phyloP scores from a whole-genome alignment of 2,113 vertebrate species.

The Megaleporinus macrocephalus region DNA sequence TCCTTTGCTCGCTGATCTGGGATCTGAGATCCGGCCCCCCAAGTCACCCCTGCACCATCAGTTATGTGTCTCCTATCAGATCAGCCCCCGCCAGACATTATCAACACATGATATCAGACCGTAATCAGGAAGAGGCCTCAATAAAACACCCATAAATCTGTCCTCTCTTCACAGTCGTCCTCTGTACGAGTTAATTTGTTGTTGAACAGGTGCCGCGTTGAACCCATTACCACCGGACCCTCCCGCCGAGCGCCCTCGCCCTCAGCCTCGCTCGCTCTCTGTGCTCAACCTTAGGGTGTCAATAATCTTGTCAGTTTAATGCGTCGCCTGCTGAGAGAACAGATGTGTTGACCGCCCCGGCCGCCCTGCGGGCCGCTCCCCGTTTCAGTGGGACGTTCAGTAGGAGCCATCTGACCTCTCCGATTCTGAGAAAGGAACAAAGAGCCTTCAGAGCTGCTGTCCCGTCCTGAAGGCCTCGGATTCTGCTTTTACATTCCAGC shows the following conservation, averaged over 20 bases:
- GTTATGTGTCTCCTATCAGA: slow-evolving; percentile 31
- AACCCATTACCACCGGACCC: slow-evolving; percentile 50
- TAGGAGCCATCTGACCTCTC: slow-evolving; percentile 2
- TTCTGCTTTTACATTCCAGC: too few species aligned
- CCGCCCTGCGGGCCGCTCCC: slow-evolving; percentile 5
- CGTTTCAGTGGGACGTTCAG: slow-evolving; percentile 13
- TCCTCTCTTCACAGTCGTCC: slow-evolving; percentile 59
- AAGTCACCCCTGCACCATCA: neutral
- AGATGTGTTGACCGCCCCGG: slow-evolving; percentile 43
- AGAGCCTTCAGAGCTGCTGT: neutral
- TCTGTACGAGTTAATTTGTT: slow-evolving; percentile 71
- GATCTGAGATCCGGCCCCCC: too few species aligned
- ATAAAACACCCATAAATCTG: slow-evolving; percentile 68
- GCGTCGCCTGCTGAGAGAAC: slow-evolving; percentile 42
- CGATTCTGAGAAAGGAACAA: neutral
- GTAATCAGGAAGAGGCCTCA: slow-evolving; percentile 56
- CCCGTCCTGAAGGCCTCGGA: too few species aligned
- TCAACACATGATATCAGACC: slow-evolving; percentile 56
- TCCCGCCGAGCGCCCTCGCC: slow-evolving; percentile 50
- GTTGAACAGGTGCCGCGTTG: slow-evolving; percentile 69
- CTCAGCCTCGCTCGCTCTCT: neutral
- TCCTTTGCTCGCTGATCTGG: neutral
- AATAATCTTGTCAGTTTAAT: slow-evolving; percentile 57
- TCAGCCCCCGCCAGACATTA: slow-evolving; percentile 31
- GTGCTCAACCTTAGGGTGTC: slow-evolving; percentile 31